Base-by-base conservation (phyloP, 2,888 invertebrate species). In the Eristalis arbustorum region DNA sequence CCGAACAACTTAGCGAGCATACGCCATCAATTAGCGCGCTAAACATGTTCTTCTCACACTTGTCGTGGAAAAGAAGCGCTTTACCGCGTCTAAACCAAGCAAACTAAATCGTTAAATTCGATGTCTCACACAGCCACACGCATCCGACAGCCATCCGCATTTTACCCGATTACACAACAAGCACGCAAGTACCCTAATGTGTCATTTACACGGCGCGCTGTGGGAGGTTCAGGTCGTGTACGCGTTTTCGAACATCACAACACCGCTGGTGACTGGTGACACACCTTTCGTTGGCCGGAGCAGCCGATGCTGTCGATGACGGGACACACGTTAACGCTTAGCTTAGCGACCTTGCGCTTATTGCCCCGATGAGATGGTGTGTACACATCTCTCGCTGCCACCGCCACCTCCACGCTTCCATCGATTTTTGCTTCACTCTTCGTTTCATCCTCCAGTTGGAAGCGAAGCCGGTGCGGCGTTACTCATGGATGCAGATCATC, bases 321-420 rank as follows among this genome's bases (percentile, higher is more conserved):
- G 66, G 69, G 25, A 59, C 85, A 82, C 82, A 85, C 77, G 82
- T 85, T 81, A 42, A 66, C 77, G 85, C 77, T 85, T 74, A 67
- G 82, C 64, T 31, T 31, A 74, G 78, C 85, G 85, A 82, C 85
- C 85, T 81, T 85, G 85, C 82, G 85, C 85, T 62, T 81, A 77
- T 82, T 85, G 77, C 76, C 68, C 71, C 61, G 57, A 59, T 63
- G 66, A 61, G 61, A 62, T 63, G 75, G 71, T 56, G 57, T 72
- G 72, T 14, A 42, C 37, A 22, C 18, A 37, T 77, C 63, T 77
- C 13, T 11, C 18, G 62, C 59, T 56, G 62, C 72, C 31, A 31
- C 31, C 10, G 31, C 31, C 31, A 31, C 31, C 31, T 31, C 31
- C 31, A 31, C 31, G 31, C 5, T 3, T 71, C 75, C 13, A 13